A percentile compares a stretch with the other conserved stretches of the same genome.
These are phyloP conservation scores for Semnornis frantzii DNA, from an alignment of 2,113 vertebrate genomes.

Conservation along the genomic window DNA sequence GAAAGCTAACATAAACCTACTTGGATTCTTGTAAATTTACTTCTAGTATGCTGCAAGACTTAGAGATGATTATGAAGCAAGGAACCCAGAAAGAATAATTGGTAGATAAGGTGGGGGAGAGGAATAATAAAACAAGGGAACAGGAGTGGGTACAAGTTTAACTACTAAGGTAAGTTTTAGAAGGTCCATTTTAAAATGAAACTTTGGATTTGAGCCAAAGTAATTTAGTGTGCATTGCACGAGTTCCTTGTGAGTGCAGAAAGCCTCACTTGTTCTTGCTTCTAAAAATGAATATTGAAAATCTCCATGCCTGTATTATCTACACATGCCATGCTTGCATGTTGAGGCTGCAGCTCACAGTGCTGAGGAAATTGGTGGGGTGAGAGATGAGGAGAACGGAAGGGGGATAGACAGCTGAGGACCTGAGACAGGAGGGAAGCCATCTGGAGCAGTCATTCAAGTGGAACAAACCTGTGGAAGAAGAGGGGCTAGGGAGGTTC, in stretches of 20 bases:
- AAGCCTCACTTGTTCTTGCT: background rate
- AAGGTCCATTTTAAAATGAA: background rate
- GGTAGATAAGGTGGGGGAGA: background rate
- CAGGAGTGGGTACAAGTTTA: background rate
- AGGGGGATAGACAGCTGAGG: background rate
- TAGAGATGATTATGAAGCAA: background rate
- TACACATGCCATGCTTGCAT: background rate
- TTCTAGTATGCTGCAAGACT: background rate
- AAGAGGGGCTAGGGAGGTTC: background rate
- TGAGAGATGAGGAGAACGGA: background rate
- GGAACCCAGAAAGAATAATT: background rate
- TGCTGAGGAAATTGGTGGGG: background rate
- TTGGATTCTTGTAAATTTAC: background rate
- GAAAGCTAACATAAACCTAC: background rate
- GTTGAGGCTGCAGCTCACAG: background rate
- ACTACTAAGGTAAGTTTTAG: background rate
- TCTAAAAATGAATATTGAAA: background rate
- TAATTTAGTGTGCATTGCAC: background rate
- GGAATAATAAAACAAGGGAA: background rate
- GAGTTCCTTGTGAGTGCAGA: background rate
- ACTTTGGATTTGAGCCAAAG: background rate
- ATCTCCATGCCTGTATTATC: background rate
- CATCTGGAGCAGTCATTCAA: background rate
- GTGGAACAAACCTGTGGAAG: background rate
- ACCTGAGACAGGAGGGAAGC: background rate